Evolutionary conservation across 2,113 vertebrate species (phyloP), one percentile per base, ranked within the genome.

Genomic region (Pelecanus crispus): DNA sequence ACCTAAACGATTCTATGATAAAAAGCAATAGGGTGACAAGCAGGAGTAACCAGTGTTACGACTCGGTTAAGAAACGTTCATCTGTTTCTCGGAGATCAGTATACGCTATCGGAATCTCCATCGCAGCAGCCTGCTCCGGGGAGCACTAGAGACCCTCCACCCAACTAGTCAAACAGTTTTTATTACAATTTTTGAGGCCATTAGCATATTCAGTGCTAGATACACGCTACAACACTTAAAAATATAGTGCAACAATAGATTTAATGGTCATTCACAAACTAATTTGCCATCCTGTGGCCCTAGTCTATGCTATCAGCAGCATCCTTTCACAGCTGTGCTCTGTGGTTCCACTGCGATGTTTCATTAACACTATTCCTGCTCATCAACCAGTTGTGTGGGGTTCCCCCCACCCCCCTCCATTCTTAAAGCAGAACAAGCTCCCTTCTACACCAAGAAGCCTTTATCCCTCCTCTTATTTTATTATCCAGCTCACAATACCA

Each of bases 81-180:
- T 36, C 49, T 31, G 5, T 36, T 84, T 81, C 42, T 82, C 49
- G 31, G 2, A 7, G 13, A 15, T 15, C 4, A 36, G 13, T 11
- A 34, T 8, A 16, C 2, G 1, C 11, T 40, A 4, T 4, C 4
- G 0, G 17, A 22, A 55, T 47, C 32, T 59, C 31, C 17, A 21
- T 7, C 26, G 50, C 6, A 2, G 42, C 17, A 95, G 36, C 40
- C 36, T 61, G 20, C 49, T 17, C 15, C 4, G 12, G 14, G 18
- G 17, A 40, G 17, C 20, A 62, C 9, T 16, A 17, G 18, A 81
- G 20, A 83, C 5, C 4, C 16, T 53, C 34, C 26, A 32, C 22
- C 29, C 26, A 40, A 32, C 29, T 7, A 36, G 19, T 32, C 0
- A 0, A 94, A 75, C 3, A 59, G 11, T 22, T 28, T 45, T 74